Evolutionary conservation across 2,888 invertebrate genomes (phyloP), one percentile per base, ranked within the genome.

Genomic region (Isotomurus palustris): DNA sequence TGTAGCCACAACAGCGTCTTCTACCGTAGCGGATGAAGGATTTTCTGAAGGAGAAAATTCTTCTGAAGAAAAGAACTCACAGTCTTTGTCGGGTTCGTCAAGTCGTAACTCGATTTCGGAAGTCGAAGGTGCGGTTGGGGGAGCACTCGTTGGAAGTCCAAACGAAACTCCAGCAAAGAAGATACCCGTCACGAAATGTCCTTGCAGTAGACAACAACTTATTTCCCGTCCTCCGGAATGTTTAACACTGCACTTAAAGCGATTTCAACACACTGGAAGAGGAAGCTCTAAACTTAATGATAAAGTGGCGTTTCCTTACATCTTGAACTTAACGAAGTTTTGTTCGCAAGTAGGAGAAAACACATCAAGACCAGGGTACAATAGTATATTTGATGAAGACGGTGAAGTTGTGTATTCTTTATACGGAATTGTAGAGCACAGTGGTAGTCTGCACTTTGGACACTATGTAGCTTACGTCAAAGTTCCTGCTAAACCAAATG

Each of bases 401-500:
- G 61, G 59, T 3, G 59, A 68, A 50, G 65, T 62, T 76, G 50
- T 78, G 27, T 97, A 97, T 75, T 85, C 91, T 0, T 78, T 99
- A 52, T 99, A 94, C 72, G 97, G 94, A 0, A 86, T 99, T 0
- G 95, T 97, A 2, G 93, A 92, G 73, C 97, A 99, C 74, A 87
- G 88, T 53, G 97, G 97, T 0, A 85, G 87, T 3, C 83, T 96
- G 75, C 86, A 87, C 72, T 90, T 92, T 32, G 88, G 89, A 25
- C 88, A 89, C 74, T 99, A 99, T 74, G 90, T 93, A 1, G 93
- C 96, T 5, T 97, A 92, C 73, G 91, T 97, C 2, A 94, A 94
- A 79, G 88, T 90, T 38, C 54, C 55, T 12, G 55, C 48, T 14
- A 52, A 27, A 24, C 41, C 43, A 8, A 29, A 12, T n/a, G 44